phyloP scores from a whole-genome alignment of 2,888 invertebrate genomes.

The Nezara viridula region DNA sequence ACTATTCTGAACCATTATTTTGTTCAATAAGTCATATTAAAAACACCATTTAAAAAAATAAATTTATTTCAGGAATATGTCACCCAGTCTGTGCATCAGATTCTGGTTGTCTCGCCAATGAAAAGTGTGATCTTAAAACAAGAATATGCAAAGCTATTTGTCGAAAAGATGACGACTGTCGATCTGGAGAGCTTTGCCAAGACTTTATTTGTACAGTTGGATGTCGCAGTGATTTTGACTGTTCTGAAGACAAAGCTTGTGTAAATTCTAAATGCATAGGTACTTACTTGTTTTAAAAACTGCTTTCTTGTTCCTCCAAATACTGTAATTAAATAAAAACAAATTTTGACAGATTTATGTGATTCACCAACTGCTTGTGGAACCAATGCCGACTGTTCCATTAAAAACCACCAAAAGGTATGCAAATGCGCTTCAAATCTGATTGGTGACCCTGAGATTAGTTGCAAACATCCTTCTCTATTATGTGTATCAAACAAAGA shows the following conservation, averaged over 20 bases:
- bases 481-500: constrained; percentile 78
- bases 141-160: constrained; percentile 89
- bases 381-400: constrained; percentile 82
- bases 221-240: constrained; percentile 85
- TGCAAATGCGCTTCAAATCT: constrained; percentile 82
- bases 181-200: constrained; percentile 88
- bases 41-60: too few species aligned
- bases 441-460: constrained; percentile 80
- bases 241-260: constrained; percentile 81
- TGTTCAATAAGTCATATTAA: background rate
- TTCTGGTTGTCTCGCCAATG: constrained; percentile 84
- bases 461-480: constrained; percentile 79
- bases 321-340: constrained; percentile 13
- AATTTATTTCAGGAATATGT: constrained; percentile 70
- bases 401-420: constrained; percentile 79
- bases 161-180: constrained; percentile 87
- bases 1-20: constrained; percentile 69
- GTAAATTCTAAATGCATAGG: constrained; percentile 82
- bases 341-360: constrained; percentile 75
- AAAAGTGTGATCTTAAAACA: constrained; percentile 77
- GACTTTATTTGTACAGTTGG: constrained; percentile 84
- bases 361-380: constrained; percentile 84
- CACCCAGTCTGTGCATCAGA: constrained; percentile 84
- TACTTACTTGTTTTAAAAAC: constrained; percentile 65
- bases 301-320: background rate